Evolutionary conservation across 2,888 invertebrate species (phyloP), one percentile per base, ranked within the genome.

Genomic region (Yponomeuta malinellus): DNA sequence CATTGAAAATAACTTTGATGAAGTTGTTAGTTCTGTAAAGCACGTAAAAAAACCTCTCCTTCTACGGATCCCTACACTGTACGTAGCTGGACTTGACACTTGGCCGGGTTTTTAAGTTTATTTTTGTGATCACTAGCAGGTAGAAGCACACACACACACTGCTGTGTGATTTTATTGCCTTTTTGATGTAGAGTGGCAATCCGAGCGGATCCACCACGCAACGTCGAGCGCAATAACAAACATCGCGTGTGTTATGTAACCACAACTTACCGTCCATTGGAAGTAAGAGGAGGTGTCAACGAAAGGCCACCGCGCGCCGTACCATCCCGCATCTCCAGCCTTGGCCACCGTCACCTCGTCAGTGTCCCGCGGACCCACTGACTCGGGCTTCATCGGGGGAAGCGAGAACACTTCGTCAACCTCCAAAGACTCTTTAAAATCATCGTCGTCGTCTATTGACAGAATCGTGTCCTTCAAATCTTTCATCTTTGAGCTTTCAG

Each of bases 241-340:
- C 52, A 68, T 68, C 2, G 48, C 43, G 10, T 65, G 65, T 31
- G 65, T 65, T 65, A 65, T 65, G 31, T 33, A 65, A 65, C 33
- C 12, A 67, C 1, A 8, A 66, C 93, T 90, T 82, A 95, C 95
- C 86, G 94, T 93, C 94, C 94, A 95, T 83, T 94, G 94, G 80
- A 94, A 94, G 82, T 94, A 94, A 29, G 94, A 93, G 48, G 95
- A 93, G 59, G 94, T 93, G 81, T 94, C 94, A 67, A 94, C 93
- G 79, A 94, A 94, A 12, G 94, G 93, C 94, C 95, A 95, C 73
- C 94, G 89, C 63, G 93, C 93, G 69, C 93, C 93, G 78, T 94
- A 93, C 95, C 95, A 95, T 64, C 93, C 89, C 73, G 88, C 87
- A 37, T 86, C 88, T 33, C 81, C 82, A 10, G 90, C 81, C 74